phyloP scores from a whole-genome alignment of 2,888 invertebrate genomes.

The Meiosimyza decipiens region DNA sequence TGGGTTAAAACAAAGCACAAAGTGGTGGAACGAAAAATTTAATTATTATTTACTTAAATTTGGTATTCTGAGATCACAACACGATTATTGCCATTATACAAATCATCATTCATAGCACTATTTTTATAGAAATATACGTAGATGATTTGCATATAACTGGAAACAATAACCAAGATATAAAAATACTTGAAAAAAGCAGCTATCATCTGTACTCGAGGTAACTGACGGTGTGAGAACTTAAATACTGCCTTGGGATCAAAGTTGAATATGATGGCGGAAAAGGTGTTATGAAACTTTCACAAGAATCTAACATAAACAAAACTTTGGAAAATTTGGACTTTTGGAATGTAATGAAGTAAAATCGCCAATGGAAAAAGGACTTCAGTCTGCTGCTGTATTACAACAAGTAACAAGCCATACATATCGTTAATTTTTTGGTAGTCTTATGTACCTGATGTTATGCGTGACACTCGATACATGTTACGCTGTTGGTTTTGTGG shows the following conservation, averaged over 20 bases:
- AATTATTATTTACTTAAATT: too few species aligned
- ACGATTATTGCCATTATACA: too few species aligned
- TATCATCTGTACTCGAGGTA: not conserved
- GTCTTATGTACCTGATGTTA: not conserved
- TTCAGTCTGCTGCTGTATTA: not conserved
- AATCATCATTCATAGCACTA: too few species aligned
- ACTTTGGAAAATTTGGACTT: not conserved
- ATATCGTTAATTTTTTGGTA: not conserved
- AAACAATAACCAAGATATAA: not conserved
- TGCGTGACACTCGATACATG: not conserved
- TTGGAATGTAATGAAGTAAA: not conserved
- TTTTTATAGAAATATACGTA: not conserved
- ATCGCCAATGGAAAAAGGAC: conserved; percentile 9
- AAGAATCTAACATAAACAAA: conserved; percentile 3
- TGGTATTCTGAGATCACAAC: too few species aligned
- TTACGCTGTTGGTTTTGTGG: conserved; percentile 7
- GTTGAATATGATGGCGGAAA: not conserved
- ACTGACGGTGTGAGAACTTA: conserved; percentile 9
- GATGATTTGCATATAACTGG: conserved; percentile 1
- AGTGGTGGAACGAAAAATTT: too few species aligned
- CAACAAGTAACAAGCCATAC: not conserved
- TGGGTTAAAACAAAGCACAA: too few species aligned
- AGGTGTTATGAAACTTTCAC: not conserved
- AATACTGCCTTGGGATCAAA: conserved; percentile 5
- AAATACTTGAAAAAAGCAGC: not conserved